Evolutionary conservation across 2,888 invertebrate species (phyloP), one percentile per base, ranked within the genome.

Genomic region (Conchocele bisecta): DNA sequence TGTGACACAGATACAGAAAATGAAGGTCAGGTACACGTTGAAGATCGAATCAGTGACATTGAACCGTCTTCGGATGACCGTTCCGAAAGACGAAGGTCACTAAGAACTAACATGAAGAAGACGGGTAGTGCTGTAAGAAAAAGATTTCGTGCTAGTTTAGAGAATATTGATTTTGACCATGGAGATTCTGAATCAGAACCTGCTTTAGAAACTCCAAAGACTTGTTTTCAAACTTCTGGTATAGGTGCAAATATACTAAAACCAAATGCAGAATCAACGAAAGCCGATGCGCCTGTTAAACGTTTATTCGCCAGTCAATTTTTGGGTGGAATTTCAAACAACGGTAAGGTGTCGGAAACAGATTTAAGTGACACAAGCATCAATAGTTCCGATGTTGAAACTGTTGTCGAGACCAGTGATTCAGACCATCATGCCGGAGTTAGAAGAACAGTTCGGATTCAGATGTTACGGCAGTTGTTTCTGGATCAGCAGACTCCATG

Each of bases 271-370:
- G n/a, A n/a, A n/a, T n/a, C n/a, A n/a, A n/a, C n/a, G n/a, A n/a
- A n/a, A n/a, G n/a, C n/a, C n/a, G n/a, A n/a, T n/a, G n/a, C 79
- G 37, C 79, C 79, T 41, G 61, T 75, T 3, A 79, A 79, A 56
- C 57, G 65, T 20, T 65, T 79, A 39, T 79, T 79, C 58, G 50
- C 66, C 7, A 58, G 60, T 39, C 73, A 70, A 54, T 31, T 54
- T 6, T 28, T 28, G 1, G 24, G 15, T n/a, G 39, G 15, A 29
- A 39, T 50, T 26, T 22, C 6, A 20, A 54, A 63, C 2, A 39
- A 22, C 42, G 54, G 48, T 41, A n/a, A n/a, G n/a, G n/a, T n/a
- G n/a, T n/a, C n/a, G n/a, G n/a, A n/a, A n/a, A n/a, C n/a, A n/a
- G n/a, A n/a, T n/a, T n/a, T n/a, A n/a, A n/a, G n/a, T n/a, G n/a